Evolutionary conservation across 2,113 vertebrate genomes (phyloP).

Genomic region (Phoxinus phoxinus): DNA sequence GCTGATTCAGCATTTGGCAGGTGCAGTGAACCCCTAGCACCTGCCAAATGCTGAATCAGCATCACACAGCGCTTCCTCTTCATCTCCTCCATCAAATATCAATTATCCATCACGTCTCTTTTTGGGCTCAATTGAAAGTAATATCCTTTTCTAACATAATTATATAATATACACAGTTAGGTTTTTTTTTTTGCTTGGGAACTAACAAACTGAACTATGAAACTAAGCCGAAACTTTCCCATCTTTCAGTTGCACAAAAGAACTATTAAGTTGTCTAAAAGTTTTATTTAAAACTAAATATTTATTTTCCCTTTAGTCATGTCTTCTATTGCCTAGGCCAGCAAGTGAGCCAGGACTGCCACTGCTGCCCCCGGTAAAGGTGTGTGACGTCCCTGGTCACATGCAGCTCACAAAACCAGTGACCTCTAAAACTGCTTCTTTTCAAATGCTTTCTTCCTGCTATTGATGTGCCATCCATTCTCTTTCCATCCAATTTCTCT

Average conservation of each 20-base stretch:
- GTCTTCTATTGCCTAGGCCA: neutral
- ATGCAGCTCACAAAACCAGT: conserved; percentile 52
- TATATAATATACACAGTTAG: no score
- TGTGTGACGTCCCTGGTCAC: neutral
- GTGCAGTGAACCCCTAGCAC: neutral
- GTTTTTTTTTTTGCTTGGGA: no score
- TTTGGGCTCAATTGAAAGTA: no score
- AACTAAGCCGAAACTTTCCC: neutral
- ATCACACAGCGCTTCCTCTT: conserved; percentile 14
- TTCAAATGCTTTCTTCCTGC: conserved; percentile 35
- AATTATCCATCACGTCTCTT: neutral
- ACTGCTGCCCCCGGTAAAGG: neutral
- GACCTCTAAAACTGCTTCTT: conserved; percentile 63
- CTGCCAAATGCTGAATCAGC: conserved; percentile 37
- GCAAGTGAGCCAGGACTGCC: neutral
- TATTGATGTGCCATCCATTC: conserved; percentile 26
- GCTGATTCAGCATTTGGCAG: conserved; percentile 37
- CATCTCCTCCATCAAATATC: conserved; percentile 23
- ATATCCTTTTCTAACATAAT: no score
- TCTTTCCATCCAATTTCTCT: neutral
- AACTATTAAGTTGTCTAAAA: neutral
- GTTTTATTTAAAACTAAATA: no score
- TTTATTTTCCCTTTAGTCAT: neutral
- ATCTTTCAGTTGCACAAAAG: neutral
- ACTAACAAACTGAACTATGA: neutral